Base-by-base conservation (phyloP, 2,113 vertebrate species). In the Clupea harengus region DNA sequence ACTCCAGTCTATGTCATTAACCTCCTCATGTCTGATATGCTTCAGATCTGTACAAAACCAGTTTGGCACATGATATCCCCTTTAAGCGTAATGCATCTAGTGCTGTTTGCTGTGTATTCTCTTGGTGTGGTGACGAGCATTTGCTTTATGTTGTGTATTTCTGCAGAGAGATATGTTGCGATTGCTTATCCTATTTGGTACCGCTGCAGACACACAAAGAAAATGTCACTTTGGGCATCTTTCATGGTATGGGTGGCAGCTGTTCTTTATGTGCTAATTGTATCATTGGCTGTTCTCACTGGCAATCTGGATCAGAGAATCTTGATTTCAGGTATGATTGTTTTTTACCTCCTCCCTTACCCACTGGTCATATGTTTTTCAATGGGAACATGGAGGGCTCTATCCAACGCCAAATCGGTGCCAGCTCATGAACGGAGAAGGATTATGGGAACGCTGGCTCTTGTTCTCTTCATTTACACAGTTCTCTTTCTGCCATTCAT, bases 171-270 rank as follows among this genome's bases (percentile, higher is more conserved):
- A 60, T 86, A 86, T n/a, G 46, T 88, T 45, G 32, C 86, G 80
- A 67, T 88, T 39, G 72, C 64, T 67, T 57, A 86, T 17, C 85
- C 88, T 60, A 22, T 88, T 20, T 88, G 88, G 88, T 88, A 88
- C 81, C 81, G 83, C 9, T 52, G 28, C 45, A 82, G 49, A 9
- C 15, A 84, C 32, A 80, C 78, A 6, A 7, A 25, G 6, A 88
- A 82, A 15, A 64, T 28, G 15, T 60, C 81, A 6, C 0, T 60
- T 64, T 47, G 50, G 44, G 15, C 84, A 18, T 82, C 80, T 64
- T 11, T 75, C 6, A 18, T 64, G 1, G 25, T 84, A 22, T 88
- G 88, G 88, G 13, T 85, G 0, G 11, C 20, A 22, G 39, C 57
- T 64, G 10, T n/a, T 3, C 15, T 45, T 4, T 9, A 20, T 9